Percentiles rank a stretch among this genome's conserved stretches.
phyloP scores from a whole-genome alignment of 2,797 vertebrate species.

The Girardinus metallicus region DNA sequence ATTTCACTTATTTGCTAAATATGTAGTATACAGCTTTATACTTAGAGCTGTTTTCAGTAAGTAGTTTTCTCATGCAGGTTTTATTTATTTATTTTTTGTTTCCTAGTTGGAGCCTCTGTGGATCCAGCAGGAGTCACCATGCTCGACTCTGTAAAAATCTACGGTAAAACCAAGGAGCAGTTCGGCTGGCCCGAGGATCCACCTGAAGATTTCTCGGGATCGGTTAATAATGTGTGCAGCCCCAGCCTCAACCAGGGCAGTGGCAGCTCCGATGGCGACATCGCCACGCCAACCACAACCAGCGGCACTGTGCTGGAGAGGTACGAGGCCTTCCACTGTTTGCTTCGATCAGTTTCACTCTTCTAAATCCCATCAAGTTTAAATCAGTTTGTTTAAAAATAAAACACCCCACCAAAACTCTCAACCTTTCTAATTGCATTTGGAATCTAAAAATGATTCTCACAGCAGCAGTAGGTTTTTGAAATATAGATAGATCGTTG shows the following conservation, averaged over 20 bases:
- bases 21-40: neutral
- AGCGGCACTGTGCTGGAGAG: conserved; percentile 94
- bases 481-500: neutral
- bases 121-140: conserved; percentile 99
- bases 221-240: conserved; percentile 94
- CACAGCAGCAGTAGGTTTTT: neutral
- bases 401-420: neutral
- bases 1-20: neutral
- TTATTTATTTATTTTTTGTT: neutral
- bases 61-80: neutral
- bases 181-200: conserved; percentile 99
- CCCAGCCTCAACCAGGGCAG: conserved; percentile 93
- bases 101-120: conserved; percentile 93
- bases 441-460: neutral
- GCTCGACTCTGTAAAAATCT: conserved; percentile 98
- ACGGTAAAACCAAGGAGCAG: conserved; percentile 98
- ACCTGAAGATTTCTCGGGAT: conserved; percentile 94
- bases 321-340: conserved; percentile 71
- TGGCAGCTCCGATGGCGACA: conserved; percentile 88
- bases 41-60: neutral
- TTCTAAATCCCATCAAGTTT: neutral
- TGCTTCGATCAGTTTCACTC: conserved; percentile 2
- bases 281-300: conserved; percentile 83
- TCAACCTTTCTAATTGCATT: neutral
- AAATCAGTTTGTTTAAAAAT: neutral